Evolutionary conservation across 2,888 invertebrate species (phyloP).

Genomic region (Tridacna crocea): DNA sequence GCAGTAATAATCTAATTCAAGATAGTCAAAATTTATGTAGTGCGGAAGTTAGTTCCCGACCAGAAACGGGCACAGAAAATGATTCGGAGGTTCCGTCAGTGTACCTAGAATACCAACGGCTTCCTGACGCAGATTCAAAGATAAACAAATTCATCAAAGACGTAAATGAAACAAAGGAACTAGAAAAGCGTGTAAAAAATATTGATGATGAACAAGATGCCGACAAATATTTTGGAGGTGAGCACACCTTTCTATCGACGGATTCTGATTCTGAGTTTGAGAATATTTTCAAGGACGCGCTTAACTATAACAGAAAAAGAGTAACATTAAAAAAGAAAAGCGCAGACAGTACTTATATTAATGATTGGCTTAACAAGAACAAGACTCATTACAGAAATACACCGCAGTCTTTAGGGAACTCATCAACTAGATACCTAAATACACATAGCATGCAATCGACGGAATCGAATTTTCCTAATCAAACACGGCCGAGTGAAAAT

Average conservation of each 20-base stretch:
- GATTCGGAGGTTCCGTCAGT: no score
- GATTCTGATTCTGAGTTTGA: conserved; percentile 27
- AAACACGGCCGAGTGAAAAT: no score
- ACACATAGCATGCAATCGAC: background rate
- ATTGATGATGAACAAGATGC: background rate
- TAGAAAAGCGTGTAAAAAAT: no score
- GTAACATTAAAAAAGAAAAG: background rate
- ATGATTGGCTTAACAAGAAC: background rate
- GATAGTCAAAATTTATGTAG: background rate
- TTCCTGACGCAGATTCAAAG: background rate
- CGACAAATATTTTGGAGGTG: background rate
- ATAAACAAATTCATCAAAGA: background rate
- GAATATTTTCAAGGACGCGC: background rate
- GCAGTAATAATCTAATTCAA: background rate
- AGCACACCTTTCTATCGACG: no score
- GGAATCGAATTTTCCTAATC: no score
- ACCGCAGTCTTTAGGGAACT: background rate
- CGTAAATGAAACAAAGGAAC: background rate
- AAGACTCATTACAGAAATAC: background rate
- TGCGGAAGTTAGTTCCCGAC: background rate
- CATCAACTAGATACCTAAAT: background rate
- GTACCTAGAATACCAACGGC: no score
- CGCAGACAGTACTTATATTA: background rate
- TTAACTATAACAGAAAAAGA: background rate
- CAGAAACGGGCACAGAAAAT: background rate